Percentiles rank a stretch among this genome's conserved stretches.
phyloP scores from a whole-genome alignment of 2,888 invertebrate species.

The Caenorhabditis parvicauda region DNA sequence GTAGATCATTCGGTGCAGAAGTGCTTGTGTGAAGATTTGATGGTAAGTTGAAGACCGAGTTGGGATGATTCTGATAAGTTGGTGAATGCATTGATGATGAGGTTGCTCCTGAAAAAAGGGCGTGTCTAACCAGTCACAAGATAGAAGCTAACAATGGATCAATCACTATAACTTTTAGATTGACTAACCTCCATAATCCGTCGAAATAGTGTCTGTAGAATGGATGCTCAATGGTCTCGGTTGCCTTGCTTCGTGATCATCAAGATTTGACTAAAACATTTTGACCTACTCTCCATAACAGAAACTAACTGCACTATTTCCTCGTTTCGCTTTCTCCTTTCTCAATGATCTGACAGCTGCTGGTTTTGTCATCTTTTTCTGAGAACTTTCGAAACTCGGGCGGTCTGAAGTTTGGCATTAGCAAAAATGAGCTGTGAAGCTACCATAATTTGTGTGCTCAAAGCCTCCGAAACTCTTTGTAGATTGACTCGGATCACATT shows the following conservation, averaged over 20 bases:
- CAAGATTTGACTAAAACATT: too few species aligned
- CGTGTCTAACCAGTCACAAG: neutral
- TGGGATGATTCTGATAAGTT: slow-evolving; percentile 12
- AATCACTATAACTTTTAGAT: neutral
- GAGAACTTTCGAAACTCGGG: slow-evolving; percentile 9
- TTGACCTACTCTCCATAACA: too few species aligned
- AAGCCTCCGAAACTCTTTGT: slow-evolving; percentile 27
- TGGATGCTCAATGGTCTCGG: slow-evolving; percentile 18
- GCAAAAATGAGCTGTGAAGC: too few species aligned
- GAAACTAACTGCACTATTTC: slow-evolving; percentile 10
- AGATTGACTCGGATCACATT: slow-evolving; percentile 5
- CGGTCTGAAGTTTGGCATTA: too few species aligned
- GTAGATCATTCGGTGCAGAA: neutral
- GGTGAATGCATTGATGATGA: slow-evolving; percentile 20
- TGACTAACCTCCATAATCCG: slow-evolving; percentile 23
- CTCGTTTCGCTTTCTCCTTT: slow-evolving; percentile 18
- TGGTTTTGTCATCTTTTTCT: slow-evolving; percentile 9
- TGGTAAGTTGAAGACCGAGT: neutral
- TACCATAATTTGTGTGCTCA: slow-evolving; percentile 17
- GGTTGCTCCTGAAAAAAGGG: slow-evolving; percentile 3
- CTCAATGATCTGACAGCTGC: slow-evolving; percentile 10
- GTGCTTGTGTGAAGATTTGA: neutral
- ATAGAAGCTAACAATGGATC: neutral
- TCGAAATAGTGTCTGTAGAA: slow-evolving; percentile 24
- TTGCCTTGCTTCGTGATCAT: slow-evolving; percentile 10